Conservation (phyloP, 2,888 invertebrate species). For the Chloroclystis v-ata region DNA sequence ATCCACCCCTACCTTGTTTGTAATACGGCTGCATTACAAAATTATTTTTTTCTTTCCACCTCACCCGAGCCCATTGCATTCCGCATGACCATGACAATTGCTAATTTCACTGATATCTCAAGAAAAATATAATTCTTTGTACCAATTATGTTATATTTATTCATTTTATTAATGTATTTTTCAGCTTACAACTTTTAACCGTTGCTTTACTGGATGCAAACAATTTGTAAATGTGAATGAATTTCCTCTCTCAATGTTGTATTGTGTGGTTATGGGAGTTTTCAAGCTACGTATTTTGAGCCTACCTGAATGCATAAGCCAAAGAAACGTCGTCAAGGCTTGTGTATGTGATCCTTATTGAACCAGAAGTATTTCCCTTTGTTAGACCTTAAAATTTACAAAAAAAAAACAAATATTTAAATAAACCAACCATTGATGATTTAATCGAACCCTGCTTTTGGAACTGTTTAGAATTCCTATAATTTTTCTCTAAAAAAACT, state of each 20-base stretch:
- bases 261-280: slow-evolving; percentile 16
- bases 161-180: slow-evolving; percentile 27
- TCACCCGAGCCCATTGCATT: slow-evolving; percentile 24
- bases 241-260: slow-evolving; percentile 14
- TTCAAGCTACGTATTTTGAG: slow-evolving; percentile 12
- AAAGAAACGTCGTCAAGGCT: slow-evolving; percentile 9
- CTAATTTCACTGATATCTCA: slow-evolving; percentile 13
- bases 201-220: slow-evolving; percentile 26
- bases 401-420: too few species aligned
- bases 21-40: slow-evolving; percentile 29
- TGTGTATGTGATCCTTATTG: slow-evolving; percentile 7
- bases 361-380: background rate
- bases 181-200: slow-evolving; percentile 26
- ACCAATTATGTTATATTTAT: slow-evolving; percentile 11
- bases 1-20: slow-evolving; percentile 44
- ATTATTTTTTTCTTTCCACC: slow-evolving; percentile 10
- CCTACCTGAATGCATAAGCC: slow-evolving; percentile 15
- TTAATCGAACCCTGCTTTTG: too few species aligned
- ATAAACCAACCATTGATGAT: too few species aligned
- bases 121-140: slow-evolving; percentile 6
- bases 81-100: slow-evolving; percentile 21
- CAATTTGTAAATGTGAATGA: slow-evolving; percentile 12
- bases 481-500: too few species aligned
- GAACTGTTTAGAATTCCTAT: too few species aligned
- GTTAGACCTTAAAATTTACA: too few species aligned